Base-by-base conservation (phyloP, 2,888 invertebrate genomes). In the Idaea aversata region DNA sequence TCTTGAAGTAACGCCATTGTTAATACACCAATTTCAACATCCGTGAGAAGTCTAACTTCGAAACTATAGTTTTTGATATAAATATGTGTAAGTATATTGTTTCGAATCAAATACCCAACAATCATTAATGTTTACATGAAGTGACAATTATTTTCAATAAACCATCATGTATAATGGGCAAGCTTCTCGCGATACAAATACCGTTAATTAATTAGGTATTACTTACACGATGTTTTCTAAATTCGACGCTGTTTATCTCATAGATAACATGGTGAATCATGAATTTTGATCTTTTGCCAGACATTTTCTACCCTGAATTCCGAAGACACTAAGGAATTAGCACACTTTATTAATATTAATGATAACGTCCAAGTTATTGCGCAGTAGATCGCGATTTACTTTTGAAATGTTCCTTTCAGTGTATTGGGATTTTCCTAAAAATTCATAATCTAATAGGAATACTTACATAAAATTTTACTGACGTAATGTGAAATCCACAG, bases 201-300 rank as follows among this genome's bases (percentile, higher is more conserved):
- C 78, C 77, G 72, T 81, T 79, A 83, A 88, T 87, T 81, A 86
- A 84, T 86, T 83, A 10, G 7, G 47, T 47, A 47, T 47, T 47
- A 58, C 58, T 5, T 58, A 77, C 73, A 78, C 74, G 74, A 77
- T 75, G 72, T 75, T 76, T 72, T 73, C 75, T 75, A 77, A 76
- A 77, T 77, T 67, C 72, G 73, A 69, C 70, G 72, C 73, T 76
- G 75, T 80, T 81, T 80, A 72, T 69, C 73, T 71, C 70, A 69
- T 70, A 67, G 74, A 75, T 75, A 77, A 76, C 74, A 74, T 77
- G 77, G 77, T 75, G 74, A 74, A 75, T 78, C 79, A 77, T 75
- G 78, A 74, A 67, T 76, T 78, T 84, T 88, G 88, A 81, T 82
- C 67, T 75, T 75, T 74, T 85, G 88, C 90, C 88, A 88, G 81